Percentiles rank a stretch among this genome's conserved stretches.
These are phyloP conservation scores for Erethizon dorsatum DNA, from an alignment of 2,797 vertebrate species.

Conservation along the genomic window DNA sequence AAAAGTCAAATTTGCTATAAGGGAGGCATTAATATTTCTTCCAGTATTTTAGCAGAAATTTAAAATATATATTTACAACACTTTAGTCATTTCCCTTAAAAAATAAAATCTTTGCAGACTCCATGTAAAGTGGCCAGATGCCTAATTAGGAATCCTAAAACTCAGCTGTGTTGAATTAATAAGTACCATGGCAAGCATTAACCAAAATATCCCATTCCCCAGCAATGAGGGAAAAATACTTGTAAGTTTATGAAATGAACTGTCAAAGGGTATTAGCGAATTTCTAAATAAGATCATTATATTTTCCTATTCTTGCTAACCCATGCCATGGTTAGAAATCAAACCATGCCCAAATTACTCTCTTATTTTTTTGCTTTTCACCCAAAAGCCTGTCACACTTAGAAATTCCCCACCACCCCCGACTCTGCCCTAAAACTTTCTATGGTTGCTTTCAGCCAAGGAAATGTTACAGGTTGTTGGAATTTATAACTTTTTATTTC, in stretches of 20 bases:
- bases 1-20: conserved; percentile 56
- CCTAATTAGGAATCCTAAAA: conserved; percentile 67
- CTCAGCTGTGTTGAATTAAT: conserved; percentile 70
- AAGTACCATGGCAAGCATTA: conserved; percentile 52
- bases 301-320: conserved; percentile 47
- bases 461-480: neutral
- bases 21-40: conserved; percentile 63
- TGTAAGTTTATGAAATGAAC: conserved; percentile 48
- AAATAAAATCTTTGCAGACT: conserved; percentile 72
- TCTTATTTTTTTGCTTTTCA: neutral
- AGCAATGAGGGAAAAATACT: conserved; percentile 53
- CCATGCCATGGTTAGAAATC: neutral
- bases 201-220: conserved; percentile 60
- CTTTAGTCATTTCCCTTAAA: conserved; percentile 73
- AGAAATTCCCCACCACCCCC: neutral
- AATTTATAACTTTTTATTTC: neutral
- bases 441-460: neutral
- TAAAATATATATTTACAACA: conserved; percentile 73
- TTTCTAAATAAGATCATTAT: conserved; percentile 62
- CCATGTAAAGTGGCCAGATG: conserved; percentile 56
- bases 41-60: conserved; percentile 68
- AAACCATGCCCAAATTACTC: neutral
- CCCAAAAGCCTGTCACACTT: neutral
- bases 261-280: conserved; percentile 6
- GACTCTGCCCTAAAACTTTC: neutral